Conservation (phyloP, 2,888 invertebrate genomes). For the Hypercompe scribonia region DNA sequence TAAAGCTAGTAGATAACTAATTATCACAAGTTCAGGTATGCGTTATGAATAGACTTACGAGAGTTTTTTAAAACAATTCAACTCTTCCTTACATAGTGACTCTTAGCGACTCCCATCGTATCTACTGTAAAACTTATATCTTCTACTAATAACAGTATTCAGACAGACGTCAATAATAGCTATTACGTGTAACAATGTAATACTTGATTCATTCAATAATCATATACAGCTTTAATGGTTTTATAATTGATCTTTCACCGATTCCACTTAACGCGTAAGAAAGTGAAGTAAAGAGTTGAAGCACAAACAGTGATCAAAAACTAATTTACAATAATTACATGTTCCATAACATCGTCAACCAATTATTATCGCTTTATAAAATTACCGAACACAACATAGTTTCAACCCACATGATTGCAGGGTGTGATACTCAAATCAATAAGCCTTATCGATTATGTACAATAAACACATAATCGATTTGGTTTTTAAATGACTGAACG, state of each 20-base stretch:
- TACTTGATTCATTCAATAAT: neutral
- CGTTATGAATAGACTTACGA: no score
- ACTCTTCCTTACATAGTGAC: neutral
- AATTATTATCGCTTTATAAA: neutral
- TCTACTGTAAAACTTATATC: neutral
- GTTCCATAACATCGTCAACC: neutral
- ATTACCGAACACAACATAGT: neutral
- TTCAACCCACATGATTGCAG: neutral
- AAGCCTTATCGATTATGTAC: neutral
- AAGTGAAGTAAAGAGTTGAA: neutral
- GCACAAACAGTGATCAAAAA: neutral
- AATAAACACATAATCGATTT: neutral
- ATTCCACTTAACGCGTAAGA: neutral
- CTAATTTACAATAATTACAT: conserved; percentile 2
- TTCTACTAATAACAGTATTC: neutral
- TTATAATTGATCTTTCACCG: conserved; percentile 4
- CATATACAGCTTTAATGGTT: neutral
- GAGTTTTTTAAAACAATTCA: neutral
- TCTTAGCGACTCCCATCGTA: neutral
- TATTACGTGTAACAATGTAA: neutral
- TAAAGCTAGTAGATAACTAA: no score
- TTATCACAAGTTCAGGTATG: no score
- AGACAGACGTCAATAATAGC: neutral
- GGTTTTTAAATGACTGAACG: neutral
- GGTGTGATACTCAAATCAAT: neutral